Conservation (phyloP, 2,888 invertebrate species). For the Drosophila cognata region DNA sequence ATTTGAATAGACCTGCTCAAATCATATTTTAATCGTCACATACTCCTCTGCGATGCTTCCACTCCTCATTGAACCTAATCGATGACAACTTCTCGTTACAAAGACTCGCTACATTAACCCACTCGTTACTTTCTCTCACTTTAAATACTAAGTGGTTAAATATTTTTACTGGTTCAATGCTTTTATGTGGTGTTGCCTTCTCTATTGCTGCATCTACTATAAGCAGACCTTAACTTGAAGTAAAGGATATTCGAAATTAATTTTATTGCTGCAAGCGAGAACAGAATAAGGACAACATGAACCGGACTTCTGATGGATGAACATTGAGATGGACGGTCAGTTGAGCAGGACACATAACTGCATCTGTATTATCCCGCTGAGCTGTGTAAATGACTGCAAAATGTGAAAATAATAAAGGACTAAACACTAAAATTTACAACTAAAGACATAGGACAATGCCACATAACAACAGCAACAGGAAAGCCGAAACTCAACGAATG, state of each 20-base stretch:
- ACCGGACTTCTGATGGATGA: constrained; percentile 54
- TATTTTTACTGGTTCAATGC: not conserved
- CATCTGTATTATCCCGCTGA: constrained; percentile 57
- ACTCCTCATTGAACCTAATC: not conserved
- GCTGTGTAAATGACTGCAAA: constrained; percentile 65
- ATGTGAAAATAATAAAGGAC: constrained; percentile 74
- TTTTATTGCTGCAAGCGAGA: constrained; percentile 16
- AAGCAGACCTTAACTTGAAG: constrained; percentile 40
- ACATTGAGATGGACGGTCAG: constrained; percentile 33
- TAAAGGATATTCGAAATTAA: constrained; percentile 29
- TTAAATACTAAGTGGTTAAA: not conserved
- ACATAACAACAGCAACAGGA: not conserved
- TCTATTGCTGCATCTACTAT: constrained; percentile 39
- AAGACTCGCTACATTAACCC: not conserved
- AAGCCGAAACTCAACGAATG: constrained; percentile 23
- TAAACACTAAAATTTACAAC: constrained; percentile 71
- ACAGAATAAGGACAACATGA: constrained; percentile 50
- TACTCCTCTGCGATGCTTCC: not conserved
- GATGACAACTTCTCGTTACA: not conserved
- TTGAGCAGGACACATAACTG: constrained; percentile 28
- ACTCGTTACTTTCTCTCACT: not conserved
- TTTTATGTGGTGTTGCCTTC: constrained; percentile 7
- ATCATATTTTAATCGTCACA: not conserved
- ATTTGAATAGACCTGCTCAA: not conserved
- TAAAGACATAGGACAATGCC: constrained; percentile 36